Percentiles rank a stretch among this genome's conserved stretches.
phyloP scores from a whole-genome alignment of 2,888 invertebrate species.

The Syrista parreyssii region DNA sequence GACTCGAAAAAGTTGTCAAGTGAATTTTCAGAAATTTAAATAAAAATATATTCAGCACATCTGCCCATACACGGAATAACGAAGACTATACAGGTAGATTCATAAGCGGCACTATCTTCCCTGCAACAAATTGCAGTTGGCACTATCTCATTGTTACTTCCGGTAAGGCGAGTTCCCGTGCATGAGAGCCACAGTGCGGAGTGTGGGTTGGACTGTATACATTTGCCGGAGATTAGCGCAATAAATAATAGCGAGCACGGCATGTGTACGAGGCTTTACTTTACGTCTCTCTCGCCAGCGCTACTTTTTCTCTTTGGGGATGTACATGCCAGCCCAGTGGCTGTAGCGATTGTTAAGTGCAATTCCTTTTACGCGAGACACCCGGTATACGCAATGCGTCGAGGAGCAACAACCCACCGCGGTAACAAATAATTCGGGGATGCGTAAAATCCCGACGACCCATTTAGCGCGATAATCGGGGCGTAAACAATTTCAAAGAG shows the following conservation, averaged over 20 bases:
- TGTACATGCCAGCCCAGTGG: background rate
- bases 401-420: slow-evolving; percentile 13
- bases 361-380: slow-evolving; percentile 16
- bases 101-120: slow-evolving; percentile 3
- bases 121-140: slow-evolving; percentile 12
- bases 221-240: slow-evolving; percentile 36
- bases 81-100: background rate
- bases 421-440: slow-evolving; percentile 59
- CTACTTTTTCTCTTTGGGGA: background rate
- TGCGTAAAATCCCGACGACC: slow-evolving; percentile 62
- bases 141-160: slow-evolving; percentile 10
- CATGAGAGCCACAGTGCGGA: background rate
- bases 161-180: slow-evolving; percentile 8
- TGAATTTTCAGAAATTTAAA: background rate
- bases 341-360: background rate
- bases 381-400: slow-evolving; percentile 27
- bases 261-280: slow-evolving; percentile 20
- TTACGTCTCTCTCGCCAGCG: slow-evolving; percentile 22
- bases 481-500: slow-evolving; percentile 53
- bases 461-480: slow-evolving; percentile 59
- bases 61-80: background rate
- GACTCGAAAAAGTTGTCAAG: background rate
- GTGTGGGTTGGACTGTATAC: slow-evolving; percentile 21
- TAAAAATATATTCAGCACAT: background rate
- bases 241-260: slow-evolving; percentile 36